Evolutionary conservation across 1,140 invertebrate genomes (phyloP), one percentile per base, ranked within the genome.

Genomic region (Nephila pilipes): DNA sequence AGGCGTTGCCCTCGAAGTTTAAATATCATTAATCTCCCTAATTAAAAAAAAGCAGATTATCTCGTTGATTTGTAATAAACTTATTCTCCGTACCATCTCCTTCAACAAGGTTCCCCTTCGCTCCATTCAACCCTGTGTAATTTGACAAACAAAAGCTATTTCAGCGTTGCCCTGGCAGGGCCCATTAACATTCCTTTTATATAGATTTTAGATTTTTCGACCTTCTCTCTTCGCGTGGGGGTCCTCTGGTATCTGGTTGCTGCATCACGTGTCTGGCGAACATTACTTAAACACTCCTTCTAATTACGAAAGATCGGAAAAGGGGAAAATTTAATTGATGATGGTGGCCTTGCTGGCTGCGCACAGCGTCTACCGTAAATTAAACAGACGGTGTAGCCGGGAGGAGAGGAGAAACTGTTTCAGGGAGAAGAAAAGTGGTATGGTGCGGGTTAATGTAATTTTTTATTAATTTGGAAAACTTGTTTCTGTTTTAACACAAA

Each of bases 281-380:
- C 91, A 93, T 93, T 93, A 93, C 91, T 93, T 93, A 93, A 93
- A 93, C 91, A 93, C 91, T 93, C 91, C 91, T 87, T 93, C 91
- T 93, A 93, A 93, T 93, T 93, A 93, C 91, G 83, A 79, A 87
- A 93, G 91, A 93, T 93, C 85, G 91, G 91, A 93, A 93, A 93
- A 93, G 91, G 91, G 91, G 91, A 93, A 93, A 93, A 93, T 93
- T 93, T 93, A 93, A 93, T 93, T 93, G 91, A 93, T 93, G 91
- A 93, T 93, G 91, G 46, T 87, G 85, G 91, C 85, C 85, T 69
- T 55, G 55, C 79, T 80, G 60, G 91, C 91, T 63, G 91, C 29
- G 54, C 83, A n/a, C 25, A 69, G 29, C 90, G 80, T 75, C 85
- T 80, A 65, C 91, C 91, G 91, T 93, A 93, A 93, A 93, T 93